Base-by-base conservation (phyloP, 2,113 vertebrate species). In the Pavo muticus region DNA sequence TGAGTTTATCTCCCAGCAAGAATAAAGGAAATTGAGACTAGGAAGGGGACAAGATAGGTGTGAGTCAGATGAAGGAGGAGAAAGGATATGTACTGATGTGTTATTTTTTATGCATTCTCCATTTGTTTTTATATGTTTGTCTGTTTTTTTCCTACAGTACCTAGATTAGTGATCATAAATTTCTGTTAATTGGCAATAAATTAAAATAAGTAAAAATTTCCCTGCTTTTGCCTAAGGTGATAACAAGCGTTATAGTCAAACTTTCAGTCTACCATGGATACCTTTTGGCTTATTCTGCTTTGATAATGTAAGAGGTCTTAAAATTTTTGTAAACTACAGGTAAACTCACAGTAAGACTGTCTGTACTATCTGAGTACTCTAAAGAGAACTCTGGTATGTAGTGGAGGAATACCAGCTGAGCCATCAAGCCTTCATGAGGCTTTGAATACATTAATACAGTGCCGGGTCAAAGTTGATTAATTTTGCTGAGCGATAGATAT, bases 401-500 rank as follows among this genome's bases (percentile, higher is more conserved):
- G 30, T 7, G 44, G 8, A n/a, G 24, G 5, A 77, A 84, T 73
- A 21, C 3, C 56, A 94, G 23, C 3, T 60, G 40, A 84, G 10
- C 8, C 87, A 32, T 35, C 0, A 2, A 91, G 67, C 40, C 17
- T 71, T 60, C 24, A 59, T 21, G 13, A 69, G 65, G 6, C 30
- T 87, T 84, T 73, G 59, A 50, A 35, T 50, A 14, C 27, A 59
- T 35, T 29, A 35, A 48, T 57, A 27, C 11, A 48, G 19, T 32
- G 24, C 23, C 56, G 64, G 91, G 14, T 30, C 60, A 65, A 80
- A 69, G 39, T 14, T 72, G 30, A 76, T 91, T 42, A 35, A 35
- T 18, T 86, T 74, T 48, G 16, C 20, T 63, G 19, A 0, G 0
- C 0, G 0, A 61, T 11, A 79, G 52, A 40, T 56, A 37, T 0